A percentile compares a stretch with the other conserved stretches of the same genome.
Conservation (phyloP, 2,888 invertebrate species). For the Lottia scabra region DNA sequence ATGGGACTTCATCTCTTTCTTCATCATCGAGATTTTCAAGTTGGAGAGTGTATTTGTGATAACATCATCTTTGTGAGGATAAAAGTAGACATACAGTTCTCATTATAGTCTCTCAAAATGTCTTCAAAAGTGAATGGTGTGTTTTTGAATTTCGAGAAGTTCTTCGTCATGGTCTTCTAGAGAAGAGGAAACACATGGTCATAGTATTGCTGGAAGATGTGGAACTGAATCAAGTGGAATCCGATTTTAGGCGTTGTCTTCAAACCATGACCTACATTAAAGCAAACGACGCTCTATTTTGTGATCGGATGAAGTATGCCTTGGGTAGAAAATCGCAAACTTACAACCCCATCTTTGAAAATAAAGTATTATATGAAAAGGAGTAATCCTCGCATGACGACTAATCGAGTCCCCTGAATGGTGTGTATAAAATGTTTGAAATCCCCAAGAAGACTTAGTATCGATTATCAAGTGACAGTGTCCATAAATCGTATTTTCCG, state of each 20-base stretch:
- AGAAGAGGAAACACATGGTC: conserved; percentile 82
- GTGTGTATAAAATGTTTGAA: too few species aligned
- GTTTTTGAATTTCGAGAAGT: conserved; percentile 90
- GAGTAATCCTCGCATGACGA: too few species aligned
- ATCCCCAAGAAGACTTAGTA: too few species aligned
- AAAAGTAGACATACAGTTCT: conserved; percentile 87
- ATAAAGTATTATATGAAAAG: too few species aligned
- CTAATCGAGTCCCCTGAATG: too few species aligned
- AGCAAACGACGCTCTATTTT: conserved; percentile 92
- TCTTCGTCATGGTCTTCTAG: conserved; percentile 82
- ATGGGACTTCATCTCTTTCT: conserved; percentile 70
- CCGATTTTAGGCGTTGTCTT: conserved; percentile 86
- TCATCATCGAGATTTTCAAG: conserved; percentile 52
- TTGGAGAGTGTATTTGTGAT: conserved; percentile 77
- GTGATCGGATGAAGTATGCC: conserved; percentile 91
- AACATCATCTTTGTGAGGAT: conserved; percentile 88
- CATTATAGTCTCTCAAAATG: conserved; percentile 88
- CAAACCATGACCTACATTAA: conserved; percentile 86
- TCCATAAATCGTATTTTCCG: too few species aligned
- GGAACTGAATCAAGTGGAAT: conserved; percentile 84
- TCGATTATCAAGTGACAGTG: too few species aligned
- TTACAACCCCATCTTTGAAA: too few species aligned
- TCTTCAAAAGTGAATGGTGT: conserved; percentile 92
- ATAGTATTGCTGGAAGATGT: conserved; percentile 87
- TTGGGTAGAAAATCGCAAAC: conserved; percentile 73